Conservation (phyloP, 2,888 invertebrate genomes). For the Mesoligia furuncula region DNA sequence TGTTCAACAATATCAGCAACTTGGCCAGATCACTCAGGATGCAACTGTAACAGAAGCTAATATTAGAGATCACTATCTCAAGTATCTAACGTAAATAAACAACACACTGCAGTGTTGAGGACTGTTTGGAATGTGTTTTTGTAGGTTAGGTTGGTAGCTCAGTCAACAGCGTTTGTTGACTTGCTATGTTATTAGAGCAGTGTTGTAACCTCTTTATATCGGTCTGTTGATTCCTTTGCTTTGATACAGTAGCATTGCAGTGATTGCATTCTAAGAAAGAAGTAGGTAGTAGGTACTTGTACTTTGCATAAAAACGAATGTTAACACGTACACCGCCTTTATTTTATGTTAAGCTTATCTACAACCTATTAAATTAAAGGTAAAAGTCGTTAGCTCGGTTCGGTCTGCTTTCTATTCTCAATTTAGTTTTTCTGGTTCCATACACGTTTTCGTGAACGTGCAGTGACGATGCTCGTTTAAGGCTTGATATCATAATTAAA, state of each 20-base stretch:
- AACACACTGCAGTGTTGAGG: constrained; percentile 44
- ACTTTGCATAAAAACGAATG: constrained; percentile 20
- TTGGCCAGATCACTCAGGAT: constrained; percentile 94
- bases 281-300: not conserved
- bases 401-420: constrained; percentile 20
- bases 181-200: constrained; percentile 53
- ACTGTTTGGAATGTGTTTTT: constrained; percentile 59
- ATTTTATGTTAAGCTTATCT: constrained; percentile 22
- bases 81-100: constrained; percentile 69
- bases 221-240: constrained; percentile 28
- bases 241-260: constrained; percentile 13
- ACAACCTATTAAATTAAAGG: not conserved
- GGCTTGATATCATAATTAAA: not conserved
- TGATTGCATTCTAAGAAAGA: constrained; percentile 31
- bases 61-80: constrained; percentile 63
- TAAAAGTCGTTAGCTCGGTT: not conserved
- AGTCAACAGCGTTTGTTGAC: constrained; percentile 58
- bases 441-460: constrained; percentile 9
- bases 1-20: constrained; percentile 94
- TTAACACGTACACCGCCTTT: constrained; percentile 3
- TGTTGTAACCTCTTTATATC: constrained; percentile 48
- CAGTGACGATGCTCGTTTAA: not conserved
- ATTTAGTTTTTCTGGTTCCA: not conserved
- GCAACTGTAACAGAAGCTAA: constrained; percentile 79
- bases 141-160: constrained; percentile 49